These are phyloP conservation scores for Hyalella azteca DNA, from an alignment of 2,888 invertebrate species.

Conservation along the genomic window DNA sequence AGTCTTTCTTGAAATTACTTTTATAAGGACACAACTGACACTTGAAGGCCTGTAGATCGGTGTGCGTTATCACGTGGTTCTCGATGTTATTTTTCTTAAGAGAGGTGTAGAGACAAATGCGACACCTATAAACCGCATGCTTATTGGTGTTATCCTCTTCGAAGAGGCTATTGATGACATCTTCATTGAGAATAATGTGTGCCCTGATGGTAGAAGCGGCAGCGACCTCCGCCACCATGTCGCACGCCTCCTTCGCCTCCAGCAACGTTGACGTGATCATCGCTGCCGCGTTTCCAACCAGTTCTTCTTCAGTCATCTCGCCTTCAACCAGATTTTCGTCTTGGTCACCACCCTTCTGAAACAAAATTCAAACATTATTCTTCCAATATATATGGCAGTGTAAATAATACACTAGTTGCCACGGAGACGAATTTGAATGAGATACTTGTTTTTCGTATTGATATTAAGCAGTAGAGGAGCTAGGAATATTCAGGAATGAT, in stretches of 20 bases:
- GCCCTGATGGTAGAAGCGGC: conserved; percentile 22
- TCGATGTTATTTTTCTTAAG: conserved; percentile 38
- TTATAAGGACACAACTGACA: conserved; percentile 31
- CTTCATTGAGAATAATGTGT: conserved; percentile 32
- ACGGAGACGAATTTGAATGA: no score
- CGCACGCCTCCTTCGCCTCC: background rate
- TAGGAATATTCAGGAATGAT: no score
- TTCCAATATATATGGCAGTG: no score
- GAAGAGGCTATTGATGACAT: conserved; percentile 9
- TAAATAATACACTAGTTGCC: no score
- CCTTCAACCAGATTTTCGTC: background rate
- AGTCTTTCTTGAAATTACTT: conserved; percentile 34
- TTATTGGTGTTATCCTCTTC: conserved; percentile 9
- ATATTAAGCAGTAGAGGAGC: no score
- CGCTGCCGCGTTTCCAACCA: conserved; percentile 12
- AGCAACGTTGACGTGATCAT: conserved; percentile 1
- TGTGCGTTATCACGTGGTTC: conserved; percentile 29
- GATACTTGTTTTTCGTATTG: no score
- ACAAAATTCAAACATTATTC: no score
- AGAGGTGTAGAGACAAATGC: conserved; percentile 17
- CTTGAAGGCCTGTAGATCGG: conserved; percentile 27
- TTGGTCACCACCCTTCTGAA: background rate
- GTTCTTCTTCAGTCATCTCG: conserved; percentile 12
- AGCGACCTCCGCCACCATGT: conserved; percentile 4
- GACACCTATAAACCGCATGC: conserved; percentile 26